Conservation (phyloP, 2,888 invertebrate species). For the Trachelus troglodyta region DNA sequence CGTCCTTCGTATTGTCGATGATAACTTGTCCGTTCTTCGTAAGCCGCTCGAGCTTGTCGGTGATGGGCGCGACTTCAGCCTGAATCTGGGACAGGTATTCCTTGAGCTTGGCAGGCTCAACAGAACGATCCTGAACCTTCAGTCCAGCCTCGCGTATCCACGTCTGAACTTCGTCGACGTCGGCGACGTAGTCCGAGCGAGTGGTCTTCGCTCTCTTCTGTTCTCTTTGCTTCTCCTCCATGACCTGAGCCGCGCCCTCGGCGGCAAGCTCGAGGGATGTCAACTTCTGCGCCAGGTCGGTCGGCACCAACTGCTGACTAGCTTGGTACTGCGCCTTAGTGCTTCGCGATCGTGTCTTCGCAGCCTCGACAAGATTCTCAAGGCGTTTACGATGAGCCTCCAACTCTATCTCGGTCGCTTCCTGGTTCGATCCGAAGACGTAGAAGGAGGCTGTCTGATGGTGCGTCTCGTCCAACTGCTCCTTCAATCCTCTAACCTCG, state of each 20-base stretch:
- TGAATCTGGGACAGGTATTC: slow-evolving; percentile 83
- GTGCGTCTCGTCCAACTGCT: slow-evolving; percentile 72
- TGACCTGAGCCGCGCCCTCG: slow-evolving; percentile 81
- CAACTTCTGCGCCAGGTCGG: slow-evolving; percentile 83
- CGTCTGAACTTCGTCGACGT: slow-evolving; percentile 82
- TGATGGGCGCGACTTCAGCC: slow-evolving; percentile 77
- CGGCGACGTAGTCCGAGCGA: slow-evolving; percentile 81
- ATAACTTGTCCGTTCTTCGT: slow-evolving; percentile 83
- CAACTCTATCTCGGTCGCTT: slow-evolving; percentile 72
- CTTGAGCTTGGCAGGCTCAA: slow-evolving; percentile 81
- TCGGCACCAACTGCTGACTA: slow-evolving; percentile 69
- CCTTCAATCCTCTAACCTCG: slow-evolving; percentile 77
- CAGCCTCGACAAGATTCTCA: slow-evolving; percentile 49
- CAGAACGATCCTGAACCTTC: slow-evolving; percentile 82
- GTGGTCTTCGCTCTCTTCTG: slow-evolving; percentile 87
- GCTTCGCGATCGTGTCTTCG: slow-evolving; percentile 59
- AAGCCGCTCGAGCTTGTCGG: slow-evolving; percentile 82
- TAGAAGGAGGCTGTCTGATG: slow-evolving; percentile 68
- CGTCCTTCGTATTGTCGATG: slow-evolving; percentile 82
- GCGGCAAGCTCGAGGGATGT: slow-evolving; percentile 84
- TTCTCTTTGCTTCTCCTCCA: slow-evolving; percentile 90
- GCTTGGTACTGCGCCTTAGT: slow-evolving; percentile 66
- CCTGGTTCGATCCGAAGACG: slow-evolving; percentile 82
- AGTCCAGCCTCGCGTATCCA: slow-evolving; percentile 89
- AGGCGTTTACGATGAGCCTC: slow-evolving; percentile 67